Percentiles rank a stretch among this genome's conserved stretches.
Evolutionary conservation across 2,888 invertebrate species (phyloP).

Genomic region (Cheilosia scutellata): DNA sequence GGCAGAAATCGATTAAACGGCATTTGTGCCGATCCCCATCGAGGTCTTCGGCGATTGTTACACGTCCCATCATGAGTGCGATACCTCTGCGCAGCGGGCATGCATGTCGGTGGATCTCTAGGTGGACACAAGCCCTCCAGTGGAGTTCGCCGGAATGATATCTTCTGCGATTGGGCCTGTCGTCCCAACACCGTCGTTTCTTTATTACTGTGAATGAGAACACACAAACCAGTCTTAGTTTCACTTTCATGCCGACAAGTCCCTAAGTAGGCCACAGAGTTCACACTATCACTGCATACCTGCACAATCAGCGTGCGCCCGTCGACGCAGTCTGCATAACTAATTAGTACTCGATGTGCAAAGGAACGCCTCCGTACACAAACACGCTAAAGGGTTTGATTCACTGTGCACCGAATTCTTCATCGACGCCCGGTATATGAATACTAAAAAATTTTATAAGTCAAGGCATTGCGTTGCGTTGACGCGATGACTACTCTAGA

Average conservation of each 20-base stretch:
- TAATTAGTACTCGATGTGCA: conserved; percentile 36
- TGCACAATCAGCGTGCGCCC: conserved; percentile 16
- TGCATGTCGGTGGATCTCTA: conserved; percentile 88
- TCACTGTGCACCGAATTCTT: neutral
- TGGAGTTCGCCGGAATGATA: conserved; percentile 83
- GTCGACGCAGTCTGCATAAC: conserved; percentile 45
- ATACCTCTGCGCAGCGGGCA: conserved; percentile 89
- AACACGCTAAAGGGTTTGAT: neutral
- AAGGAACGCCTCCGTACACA: neutral
- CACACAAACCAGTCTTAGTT: conserved; percentile 39
- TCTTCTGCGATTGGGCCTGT: conserved; percentile 82
- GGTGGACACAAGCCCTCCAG: conserved; percentile 87
- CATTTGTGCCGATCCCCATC: conserved; percentile 93
- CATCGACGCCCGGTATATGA: neutral
- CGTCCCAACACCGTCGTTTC: conserved; percentile 82
- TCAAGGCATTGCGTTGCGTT: conserved; percentile 48
- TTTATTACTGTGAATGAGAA: conserved; percentile 80
- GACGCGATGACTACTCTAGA: conserved; percentile 72
- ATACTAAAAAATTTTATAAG: conserved; percentile 3
- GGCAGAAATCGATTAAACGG: conserved; percentile 92
- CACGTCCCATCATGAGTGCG: conserved; percentile 95
- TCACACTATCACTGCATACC: conserved; percentile 46
- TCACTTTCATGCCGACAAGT: conserved; percentile 32
- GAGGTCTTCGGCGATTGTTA: conserved; percentile 91
- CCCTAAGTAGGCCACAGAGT: conserved; percentile 52